Evolutionary conservation across 2,797 vertebrate genomes (phyloP), one percentile per base, ranked within the genome.

Genomic region (Gephyroberyx darwinii): DNA sequence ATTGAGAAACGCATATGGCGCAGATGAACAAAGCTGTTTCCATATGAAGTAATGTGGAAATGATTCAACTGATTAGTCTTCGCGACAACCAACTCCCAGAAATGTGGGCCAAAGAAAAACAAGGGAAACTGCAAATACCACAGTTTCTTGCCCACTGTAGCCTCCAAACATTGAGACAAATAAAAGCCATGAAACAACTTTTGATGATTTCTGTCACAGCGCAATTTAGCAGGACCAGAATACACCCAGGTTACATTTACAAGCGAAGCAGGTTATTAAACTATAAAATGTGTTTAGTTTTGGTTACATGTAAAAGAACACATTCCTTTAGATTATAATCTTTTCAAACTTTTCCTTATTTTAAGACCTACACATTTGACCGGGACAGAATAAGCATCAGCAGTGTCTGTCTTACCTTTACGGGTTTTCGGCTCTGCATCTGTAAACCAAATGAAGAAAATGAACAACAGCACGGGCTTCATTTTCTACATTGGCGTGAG

Each of bases 371-470:
- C 19, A 60, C 22, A 48, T 71, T 12, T 51, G 60, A 74, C 61
- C 50, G 55, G 57, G 62, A 69, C 45, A 66, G 53, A 76, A 76
- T 3, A 63, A 71, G 39, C 64, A 74, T 69, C 74, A 74, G 31
- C 74, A 16, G 60, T 16, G 14, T 72, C 39, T 16, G 8, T 73
- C 91, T 90, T 93, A 94, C 94, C 90, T 93, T 91, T 93, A 51
- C 77, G 82, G 60, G 69, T 41, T 69, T 85, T 90, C 2, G 77
- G 68, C 64, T 91, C 88, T 37, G 84, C 89, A 74, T 84, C 81
- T 75, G 82, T 74, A 75, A 75, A 76, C 80, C 88, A 89, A 83
- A 92, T 72, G 62, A 86, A 74, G 82, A 89, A 76, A 37, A 84
- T 67, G 43, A 86, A 58, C 47, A 87, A 82, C 76, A 92, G 83